Conservation (phyloP, 1,140 invertebrate species). For the Drosophila baimaii region DNA sequence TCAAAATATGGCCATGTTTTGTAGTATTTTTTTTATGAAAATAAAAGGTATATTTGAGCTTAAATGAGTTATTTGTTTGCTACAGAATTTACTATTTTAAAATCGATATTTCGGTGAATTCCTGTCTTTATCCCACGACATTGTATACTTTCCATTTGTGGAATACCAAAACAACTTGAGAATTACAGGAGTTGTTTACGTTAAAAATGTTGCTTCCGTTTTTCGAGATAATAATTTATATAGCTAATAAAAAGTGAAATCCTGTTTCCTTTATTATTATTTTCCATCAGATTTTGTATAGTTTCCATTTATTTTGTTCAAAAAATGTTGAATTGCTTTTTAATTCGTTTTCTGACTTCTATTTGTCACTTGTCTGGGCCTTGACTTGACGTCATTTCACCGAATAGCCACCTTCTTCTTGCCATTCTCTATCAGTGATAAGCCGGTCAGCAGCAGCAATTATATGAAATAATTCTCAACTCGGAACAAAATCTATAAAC, state of each 20-base stretch:
- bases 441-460: constrained; percentile 14
- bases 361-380: constrained; percentile 41
- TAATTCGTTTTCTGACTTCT: constrained; percentile 39
- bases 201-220: background rate
- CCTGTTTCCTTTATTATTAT: background rate
- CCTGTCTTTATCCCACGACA: background rate
- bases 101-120: too few relatives aligned
- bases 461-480: constrained; percentile 27
- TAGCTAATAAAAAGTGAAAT: too few relatives aligned
- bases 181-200: background rate
- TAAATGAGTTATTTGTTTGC: too few relatives aligned
- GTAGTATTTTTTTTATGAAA: too few relatives aligned
- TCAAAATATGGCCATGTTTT: background rate
- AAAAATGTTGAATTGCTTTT: constrained; percentile 8
- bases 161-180: background rate
- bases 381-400: constrained; percentile 47
- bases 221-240: too few relatives aligned
- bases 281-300: background rate
- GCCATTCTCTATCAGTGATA: constrained; percentile 29
- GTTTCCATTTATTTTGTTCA: background rate
- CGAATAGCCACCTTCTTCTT: constrained; percentile 25
- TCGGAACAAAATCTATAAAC: constrained; percentile 4
- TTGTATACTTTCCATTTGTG: too few relatives aligned
- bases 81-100: too few relatives aligned
- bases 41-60: too few relatives aligned